Evolutionary conservation across 2,888 invertebrate genomes (phyloP), one percentile per base, ranked within the genome.

Genomic region (Ellobium chinense): DNA sequence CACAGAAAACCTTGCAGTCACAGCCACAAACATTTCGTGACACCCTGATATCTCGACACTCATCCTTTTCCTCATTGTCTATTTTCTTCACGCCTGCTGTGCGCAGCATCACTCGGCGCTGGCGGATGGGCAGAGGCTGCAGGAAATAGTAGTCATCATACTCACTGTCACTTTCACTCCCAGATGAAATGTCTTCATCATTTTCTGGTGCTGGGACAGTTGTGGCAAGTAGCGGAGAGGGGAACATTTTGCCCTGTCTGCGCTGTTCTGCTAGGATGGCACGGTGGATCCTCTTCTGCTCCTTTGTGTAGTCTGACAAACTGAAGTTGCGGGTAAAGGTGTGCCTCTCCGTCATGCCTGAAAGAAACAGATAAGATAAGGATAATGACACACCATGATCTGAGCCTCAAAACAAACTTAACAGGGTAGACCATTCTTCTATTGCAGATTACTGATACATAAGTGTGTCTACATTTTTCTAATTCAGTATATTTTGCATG

Each of bases 1-100:
- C 97, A 94, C 99, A 99, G 91, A 96, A 89, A 39, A 91, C 85
- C 77, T 90, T 89, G 83, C 93, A 93, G 81, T 91, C 90, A 86
- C 93, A 93, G 21, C 93, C 93, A 85, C 93, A 93, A n/a, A 87
- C 84, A 92, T 99, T 98, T 27, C 98, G 94, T 7, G 98, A 98
- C 36, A 96, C 95, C 84, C 98, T 95, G 70, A 99, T 98, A 86
- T 97, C 96, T 78, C 97, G 95, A 92, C 99, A 99, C 91, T 98
- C 98, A 91, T 97, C 97, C 93, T 98, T 98, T 94, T 99, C 99
- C 82, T 95, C 94, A 3, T 96, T 95, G 93, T 99, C 99, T 89
- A 99, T 98, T 94, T 98, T 97, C 74, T 97, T 95, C 0, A 99
- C 96, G 0, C 99, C 99, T 9, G 98, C 96, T n/a, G 97, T 96